Conservation (phyloP, 1,140 invertebrate species). For the Saxidomus purpurata region DNA sequence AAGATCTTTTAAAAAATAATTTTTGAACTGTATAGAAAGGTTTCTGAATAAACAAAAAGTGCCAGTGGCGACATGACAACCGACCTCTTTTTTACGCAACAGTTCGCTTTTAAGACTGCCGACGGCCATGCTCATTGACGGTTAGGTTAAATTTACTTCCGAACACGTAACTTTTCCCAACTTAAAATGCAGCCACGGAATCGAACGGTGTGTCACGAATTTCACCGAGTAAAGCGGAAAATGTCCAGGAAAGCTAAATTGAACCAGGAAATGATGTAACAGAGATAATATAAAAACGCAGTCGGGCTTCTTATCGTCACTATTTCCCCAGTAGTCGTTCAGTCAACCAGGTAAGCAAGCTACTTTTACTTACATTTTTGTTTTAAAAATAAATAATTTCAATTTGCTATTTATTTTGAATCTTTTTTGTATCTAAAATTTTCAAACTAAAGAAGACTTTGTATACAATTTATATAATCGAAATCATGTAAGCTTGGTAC, state of each 20-base stretch:
- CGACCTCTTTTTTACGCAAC: background rate
- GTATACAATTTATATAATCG: no score
- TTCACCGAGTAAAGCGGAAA: background rate
- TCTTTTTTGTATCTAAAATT: background rate
- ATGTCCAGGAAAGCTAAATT: background rate
- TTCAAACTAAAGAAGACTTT: no score
- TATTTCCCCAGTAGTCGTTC: constrained; percentile 7
- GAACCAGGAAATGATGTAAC: constrained; percentile 2
- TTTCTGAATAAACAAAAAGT: background rate
- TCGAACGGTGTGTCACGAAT: background rate
- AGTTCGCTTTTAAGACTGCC: background rate
- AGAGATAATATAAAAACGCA: background rate
- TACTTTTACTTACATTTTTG: no score
- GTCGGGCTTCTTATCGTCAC: background rate
- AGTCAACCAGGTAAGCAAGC: constrained; percentile 1
- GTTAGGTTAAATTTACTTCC: no score
- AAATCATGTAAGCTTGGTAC: no score
- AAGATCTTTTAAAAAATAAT: background rate
- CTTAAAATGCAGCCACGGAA: no score
- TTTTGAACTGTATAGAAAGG: background rate
- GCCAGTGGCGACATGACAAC: background rate
- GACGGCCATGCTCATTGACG: background rate
- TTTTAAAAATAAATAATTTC: no score
- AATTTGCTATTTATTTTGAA: no score
- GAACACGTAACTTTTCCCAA: background rate